Percentiles rank a stretch among this genome's conserved stretches.
Evolutionary conservation across 2,888 invertebrate species (phyloP).

Genomic region (Mechanitis messenoides): DNA sequence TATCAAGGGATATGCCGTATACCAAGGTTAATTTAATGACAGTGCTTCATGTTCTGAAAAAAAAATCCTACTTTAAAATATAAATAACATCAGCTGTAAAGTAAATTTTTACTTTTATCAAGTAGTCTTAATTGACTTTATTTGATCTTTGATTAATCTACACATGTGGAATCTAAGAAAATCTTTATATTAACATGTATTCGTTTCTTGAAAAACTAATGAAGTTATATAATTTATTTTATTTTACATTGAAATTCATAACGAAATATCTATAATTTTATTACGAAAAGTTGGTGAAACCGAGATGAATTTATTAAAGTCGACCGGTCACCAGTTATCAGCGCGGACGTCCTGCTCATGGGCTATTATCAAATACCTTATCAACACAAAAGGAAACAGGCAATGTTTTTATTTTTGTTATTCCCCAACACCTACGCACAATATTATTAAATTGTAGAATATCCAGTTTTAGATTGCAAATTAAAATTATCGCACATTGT

Average conservation of each 20-base stretch:
- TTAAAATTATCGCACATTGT: slow-evolving; percentile 34
- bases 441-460: slow-evolving; percentile 46
- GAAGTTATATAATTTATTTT: not conserved
- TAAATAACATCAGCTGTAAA: no score
- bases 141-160: no score
- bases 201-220: no score
- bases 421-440: slow-evolving; percentile 50
- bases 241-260: slow-evolving; percentile 13
- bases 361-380: slow-evolving; percentile 48
- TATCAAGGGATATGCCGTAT: slow-evolving; percentile 25
- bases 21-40: slow-evolving; percentile 27
- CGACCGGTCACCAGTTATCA: slow-evolving; percentile 65
- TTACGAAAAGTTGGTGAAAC: slow-evolving; percentile 18
- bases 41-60: slow-evolving; percentile 11
- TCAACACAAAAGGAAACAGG: slow-evolving; percentile 66
- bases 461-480: slow-evolving; percentile 47
- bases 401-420: slow-evolving; percentile 64
- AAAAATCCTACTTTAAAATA: slow-evolving; percentile 10
- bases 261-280: not conserved
- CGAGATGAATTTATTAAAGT: slow-evolving; percentile 40
- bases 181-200: no score
- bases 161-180: no score
- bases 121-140: no score
- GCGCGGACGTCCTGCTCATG: slow-evolving; percentile 62
- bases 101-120: no score